These are phyloP conservation scores for Corythucha ciliata DNA, from an alignment of 2,888 invertebrate species.

Conservation along the genomic window DNA sequence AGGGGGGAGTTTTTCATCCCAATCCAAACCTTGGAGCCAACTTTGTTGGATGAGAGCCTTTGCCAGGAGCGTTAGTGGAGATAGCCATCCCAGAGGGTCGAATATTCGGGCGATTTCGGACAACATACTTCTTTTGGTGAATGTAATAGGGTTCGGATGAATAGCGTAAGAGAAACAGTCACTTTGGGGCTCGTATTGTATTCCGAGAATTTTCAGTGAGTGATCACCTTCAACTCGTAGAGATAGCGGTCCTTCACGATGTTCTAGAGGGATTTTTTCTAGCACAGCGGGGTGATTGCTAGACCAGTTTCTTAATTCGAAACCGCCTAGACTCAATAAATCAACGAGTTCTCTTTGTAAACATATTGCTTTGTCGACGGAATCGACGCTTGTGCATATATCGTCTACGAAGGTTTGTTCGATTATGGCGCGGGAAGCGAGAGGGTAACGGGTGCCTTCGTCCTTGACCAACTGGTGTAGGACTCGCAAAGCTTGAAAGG, in stretches of 20 bases:
- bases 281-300: too few species aligned
- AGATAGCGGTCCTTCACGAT: too few species aligned
- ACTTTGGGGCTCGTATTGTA: neutral
- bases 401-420: neutral
- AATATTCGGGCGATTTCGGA: neutral
- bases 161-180: neutral
- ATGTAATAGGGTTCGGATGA: neutral
- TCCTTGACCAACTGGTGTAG: neutral
- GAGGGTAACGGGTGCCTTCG: neutral
- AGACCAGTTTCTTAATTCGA: conserved; percentile 16
- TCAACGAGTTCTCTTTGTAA: neutral
- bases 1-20: conserved; percentile 1
- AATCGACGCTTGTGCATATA: neutral
- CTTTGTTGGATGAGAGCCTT: neutral
- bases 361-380: neutral
- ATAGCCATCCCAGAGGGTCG: conserved; percentile 5
- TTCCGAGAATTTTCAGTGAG: too few species aligned
- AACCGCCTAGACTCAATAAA: neutral
- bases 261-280: too few species aligned
- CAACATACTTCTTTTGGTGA: neutral
- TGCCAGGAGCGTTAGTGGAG: neutral
- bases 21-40: neutral
- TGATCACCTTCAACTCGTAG: too few species aligned
- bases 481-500: neutral
- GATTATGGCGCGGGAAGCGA: neutral